Evolutionary conservation across 2,113 vertebrate species (phyloP), one percentile per base, ranked within the genome.

Genomic region (Hippolais icterina): DNA sequence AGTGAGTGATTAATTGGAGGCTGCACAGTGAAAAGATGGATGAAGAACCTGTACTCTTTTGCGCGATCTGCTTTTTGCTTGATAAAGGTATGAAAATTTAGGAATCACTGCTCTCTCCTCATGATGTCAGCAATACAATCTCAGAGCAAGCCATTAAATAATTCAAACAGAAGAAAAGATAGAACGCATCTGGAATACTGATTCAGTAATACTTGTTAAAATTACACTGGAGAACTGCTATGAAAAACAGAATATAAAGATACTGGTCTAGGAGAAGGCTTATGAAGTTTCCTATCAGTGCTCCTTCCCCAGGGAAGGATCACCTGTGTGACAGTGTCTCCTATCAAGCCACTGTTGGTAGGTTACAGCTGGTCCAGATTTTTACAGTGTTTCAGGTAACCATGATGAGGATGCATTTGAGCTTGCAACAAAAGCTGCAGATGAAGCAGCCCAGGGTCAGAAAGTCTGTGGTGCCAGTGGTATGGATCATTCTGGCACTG

Each of bases 111-210:
- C 46, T 65, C 23, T 71, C 63, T 80, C 60, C 82, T 77, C 69
- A 60, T 44, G 37, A 44, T 19, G 11, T 27, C 71, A 88, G 54
- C 50, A 59, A 65, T 17, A 47, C 19, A 80, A 57, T 29, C 83
- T 72, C 35, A 69, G 66, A 75, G 35, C 42, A 83, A 94, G 15
- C 12, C 49, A 69, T 61, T 72, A 71, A 57, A 85, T 80, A 93
- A 88, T 90, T 92, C 82, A 93, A 89, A 44, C 19, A 81, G 56
- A 79, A 83, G 33, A 71, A 33, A 86, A 74, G 39, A 53, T 66
- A 72, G 41, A 83, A 74, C 11, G 35, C 35, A 47, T 74, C 0
- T n/a, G 29, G 56, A 89, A 93, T 83, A 89, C 24, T 69, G 60
- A 95, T 81, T 90, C 52, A 74, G n/a, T 39, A 37, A 74, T 12